Percentiles rank a stretch among this genome's conserved stretches.
Conservation (phyloP, 2,113 vertebrate species). For the Silurus meridionalis region DNA sequence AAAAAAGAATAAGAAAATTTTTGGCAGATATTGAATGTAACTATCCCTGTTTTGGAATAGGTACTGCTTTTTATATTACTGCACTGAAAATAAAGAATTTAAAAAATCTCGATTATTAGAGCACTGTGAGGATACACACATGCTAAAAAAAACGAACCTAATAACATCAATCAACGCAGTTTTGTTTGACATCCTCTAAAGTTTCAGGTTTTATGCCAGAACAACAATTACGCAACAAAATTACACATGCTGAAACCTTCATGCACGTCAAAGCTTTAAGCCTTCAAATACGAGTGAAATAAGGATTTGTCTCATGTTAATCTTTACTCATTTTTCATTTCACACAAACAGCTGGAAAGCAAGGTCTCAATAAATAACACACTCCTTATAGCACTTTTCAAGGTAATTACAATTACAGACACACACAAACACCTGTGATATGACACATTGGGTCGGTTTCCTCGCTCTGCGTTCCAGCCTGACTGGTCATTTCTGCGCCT, state of each 20-base stretch:
- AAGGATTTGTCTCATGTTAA: neutral
- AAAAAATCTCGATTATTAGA: too few relatives aligned
- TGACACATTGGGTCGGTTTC: conserved; percentile 2
- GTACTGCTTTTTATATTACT: too few relatives aligned
- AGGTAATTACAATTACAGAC: neutral
- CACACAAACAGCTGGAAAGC: neutral
- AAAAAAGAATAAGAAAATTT: too few relatives aligned
- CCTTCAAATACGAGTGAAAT: neutral
- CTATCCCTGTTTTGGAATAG: too few relatives aligned
- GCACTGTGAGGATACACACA: neutral
- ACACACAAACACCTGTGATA: neutral
- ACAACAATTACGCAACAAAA: neutral
- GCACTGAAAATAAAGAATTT: too few relatives aligned
- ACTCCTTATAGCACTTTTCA: neutral
- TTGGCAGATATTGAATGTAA: too few relatives aligned
- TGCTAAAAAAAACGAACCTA: neutral
- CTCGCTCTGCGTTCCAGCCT: conserved; percentile 38
- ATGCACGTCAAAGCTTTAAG: neutral
- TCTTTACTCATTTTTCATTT: neutral
- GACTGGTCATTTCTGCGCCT: conserved; percentile 33
- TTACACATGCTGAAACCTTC: neutral
- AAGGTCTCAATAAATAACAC: neutral
- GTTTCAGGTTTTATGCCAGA: neutral
- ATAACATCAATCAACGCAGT: neutral
- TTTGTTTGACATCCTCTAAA: neutral